A percentile compares a stretch with the other conserved stretches of the same genome.
These are phyloP conservation scores for Lycopodina hypogea DNA, from an alignment of 37 sponge, comb jelly and placozoan genomes.

Conservation along the genomic window DNA sequence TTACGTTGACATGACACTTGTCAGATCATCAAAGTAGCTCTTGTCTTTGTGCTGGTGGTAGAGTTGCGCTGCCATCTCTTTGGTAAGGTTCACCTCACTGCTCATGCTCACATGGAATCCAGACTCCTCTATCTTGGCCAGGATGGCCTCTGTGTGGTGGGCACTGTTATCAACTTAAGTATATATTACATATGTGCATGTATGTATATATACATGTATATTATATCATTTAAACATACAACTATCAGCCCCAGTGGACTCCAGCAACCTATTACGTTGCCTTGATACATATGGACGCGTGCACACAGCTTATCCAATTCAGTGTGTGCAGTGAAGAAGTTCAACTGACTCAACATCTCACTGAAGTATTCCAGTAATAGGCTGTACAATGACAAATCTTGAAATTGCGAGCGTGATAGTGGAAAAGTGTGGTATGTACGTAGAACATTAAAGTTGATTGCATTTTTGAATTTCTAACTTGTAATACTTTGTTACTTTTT, in stretches of 20 bases:
- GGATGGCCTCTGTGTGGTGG: constrained; percentile 66
- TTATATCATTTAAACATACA: not conserved
- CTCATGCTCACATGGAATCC: constrained; percentile 88
- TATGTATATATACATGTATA: not conserved
- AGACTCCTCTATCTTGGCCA: constrained; percentile 84
- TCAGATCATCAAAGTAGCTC: constrained; percentile 87
- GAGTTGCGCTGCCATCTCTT: constrained; percentile 90
- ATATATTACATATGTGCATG: not conserved
- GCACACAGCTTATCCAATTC: too few species aligned
- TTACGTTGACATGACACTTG: constrained; percentile 84
- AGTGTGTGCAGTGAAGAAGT: too few species aligned
- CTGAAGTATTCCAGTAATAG: too few species aligned
- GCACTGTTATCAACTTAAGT: not conserved
- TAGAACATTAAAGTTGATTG: too few species aligned
- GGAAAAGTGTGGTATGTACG: too few species aligned
- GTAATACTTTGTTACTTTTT: too few species aligned
- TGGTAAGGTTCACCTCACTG: constrained; percentile 88
- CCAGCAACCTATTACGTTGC: not conserved
- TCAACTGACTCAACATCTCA: too few species aligned
- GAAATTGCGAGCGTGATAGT: too few species aligned
- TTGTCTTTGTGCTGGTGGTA: constrained; percentile 88
- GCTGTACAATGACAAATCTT: too few species aligned
- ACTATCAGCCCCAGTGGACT: not conserved
- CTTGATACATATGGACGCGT: too few species aligned
- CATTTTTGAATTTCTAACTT: too few species aligned